Evolutionary conservation across 2,797 vertebrate species (phyloP).

Genomic region (Xiphophorus birchmanni): DNA sequence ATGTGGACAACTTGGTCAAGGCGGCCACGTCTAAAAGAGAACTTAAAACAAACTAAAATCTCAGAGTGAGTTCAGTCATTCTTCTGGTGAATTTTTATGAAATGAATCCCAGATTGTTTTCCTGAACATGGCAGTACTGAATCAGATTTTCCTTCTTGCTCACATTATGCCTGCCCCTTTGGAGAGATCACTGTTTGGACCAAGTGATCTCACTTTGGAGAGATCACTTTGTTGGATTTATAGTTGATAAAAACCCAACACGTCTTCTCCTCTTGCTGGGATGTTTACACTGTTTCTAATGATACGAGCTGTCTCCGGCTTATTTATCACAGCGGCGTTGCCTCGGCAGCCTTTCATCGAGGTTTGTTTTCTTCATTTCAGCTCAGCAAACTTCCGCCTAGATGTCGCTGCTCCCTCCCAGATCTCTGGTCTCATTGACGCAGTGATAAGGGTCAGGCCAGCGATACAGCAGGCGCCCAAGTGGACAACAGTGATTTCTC

Average conservation of each 20-base stretch:
- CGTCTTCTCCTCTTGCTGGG: background rate
- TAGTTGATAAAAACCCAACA: background rate
- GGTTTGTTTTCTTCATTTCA: background rate
- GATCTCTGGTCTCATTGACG: background rate
- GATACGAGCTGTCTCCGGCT: background rate
- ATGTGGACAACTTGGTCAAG: background rate
- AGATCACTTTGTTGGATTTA: background rate
- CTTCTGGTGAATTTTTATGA: background rate
- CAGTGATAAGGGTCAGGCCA: conserved; percentile 15
- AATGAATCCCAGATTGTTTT: background rate
- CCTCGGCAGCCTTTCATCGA: background rate
- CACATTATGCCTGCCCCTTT: background rate
- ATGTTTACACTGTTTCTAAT: background rate
- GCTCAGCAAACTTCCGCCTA: background rate
- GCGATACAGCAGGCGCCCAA: conserved; percentile 24
- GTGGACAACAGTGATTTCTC: conserved; percentile 16
- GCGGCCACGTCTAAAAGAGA: background rate
- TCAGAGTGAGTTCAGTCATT: background rate
- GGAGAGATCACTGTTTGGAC: background rate
- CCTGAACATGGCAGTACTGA: background rate
- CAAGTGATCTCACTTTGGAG: background rate
- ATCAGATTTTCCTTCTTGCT: background rate
- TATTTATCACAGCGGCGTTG: background rate
- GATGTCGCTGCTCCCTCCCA: background rate
- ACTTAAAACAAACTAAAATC: background rate